These are phyloP conservation scores for Ectobius pallidus DNA, from an alignment of 2,888 invertebrate species.

Conservation along the genomic window DNA sequence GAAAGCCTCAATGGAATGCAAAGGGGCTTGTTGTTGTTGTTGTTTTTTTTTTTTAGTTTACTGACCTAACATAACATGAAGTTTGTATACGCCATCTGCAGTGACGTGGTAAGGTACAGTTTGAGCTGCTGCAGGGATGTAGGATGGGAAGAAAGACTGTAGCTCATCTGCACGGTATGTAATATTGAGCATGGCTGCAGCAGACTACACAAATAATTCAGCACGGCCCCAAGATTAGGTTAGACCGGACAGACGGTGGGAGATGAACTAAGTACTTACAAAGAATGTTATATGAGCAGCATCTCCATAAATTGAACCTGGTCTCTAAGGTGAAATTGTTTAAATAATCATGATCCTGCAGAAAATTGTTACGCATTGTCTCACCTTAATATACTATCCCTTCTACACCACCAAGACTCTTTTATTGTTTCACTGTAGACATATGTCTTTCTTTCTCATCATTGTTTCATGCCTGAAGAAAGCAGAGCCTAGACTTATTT, in stretches of 20 bases:
- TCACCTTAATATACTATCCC: neutral
- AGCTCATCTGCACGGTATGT: slow-evolving; percentile 30
- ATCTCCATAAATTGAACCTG: neutral
- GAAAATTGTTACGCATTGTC: neutral
- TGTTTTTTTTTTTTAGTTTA: no score
- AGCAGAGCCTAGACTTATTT: no score
- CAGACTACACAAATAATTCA: slow-evolving; percentile 10
- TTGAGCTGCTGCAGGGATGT: no score
- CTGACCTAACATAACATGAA: no score
- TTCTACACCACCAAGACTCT: no score
- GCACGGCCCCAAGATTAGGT: neutral
- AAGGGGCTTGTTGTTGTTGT: no score
- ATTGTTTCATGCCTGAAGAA: no score
- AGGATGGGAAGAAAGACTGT: neutral
- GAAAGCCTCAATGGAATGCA: no score
- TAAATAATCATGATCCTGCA: neutral
- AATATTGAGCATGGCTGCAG: slow-evolving; percentile 30
- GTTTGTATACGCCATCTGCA: no score
- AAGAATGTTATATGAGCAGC: neutral
- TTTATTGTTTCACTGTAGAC: no score
- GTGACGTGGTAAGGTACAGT: no score
- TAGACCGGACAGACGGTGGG: neutral
- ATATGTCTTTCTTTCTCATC: no score
- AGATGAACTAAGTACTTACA: neutral
- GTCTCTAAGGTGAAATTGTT: neutral